Conservation (phyloP, 2,113 vertebrate species). For the Erpornis zantholeuca region DNA sequence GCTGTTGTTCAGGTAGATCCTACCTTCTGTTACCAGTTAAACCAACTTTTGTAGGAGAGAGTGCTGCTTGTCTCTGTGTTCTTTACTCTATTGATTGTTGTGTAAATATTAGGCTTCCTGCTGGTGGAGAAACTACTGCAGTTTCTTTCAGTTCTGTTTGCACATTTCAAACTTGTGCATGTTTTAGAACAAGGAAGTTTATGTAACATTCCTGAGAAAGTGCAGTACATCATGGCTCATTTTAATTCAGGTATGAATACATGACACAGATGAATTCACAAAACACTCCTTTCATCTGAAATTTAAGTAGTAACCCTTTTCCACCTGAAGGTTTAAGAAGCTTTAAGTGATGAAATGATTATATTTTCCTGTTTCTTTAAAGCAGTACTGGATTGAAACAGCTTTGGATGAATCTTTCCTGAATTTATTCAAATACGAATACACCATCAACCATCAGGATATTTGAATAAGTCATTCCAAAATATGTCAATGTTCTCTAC, state of each 20-base stretch:
- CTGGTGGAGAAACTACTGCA: constrained; percentile 60
- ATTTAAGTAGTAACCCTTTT: constrained; percentile 64
- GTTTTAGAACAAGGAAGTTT: constrained; percentile 77
- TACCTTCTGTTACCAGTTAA: constrained; percentile 39
- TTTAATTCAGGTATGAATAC: constrained; percentile 77
- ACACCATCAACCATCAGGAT: background rate
- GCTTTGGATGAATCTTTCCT: background rate
- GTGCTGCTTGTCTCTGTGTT: constrained; percentile 33
- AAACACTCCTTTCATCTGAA: constrained; percentile 73
- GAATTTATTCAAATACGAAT: background rate
- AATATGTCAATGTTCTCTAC: background rate
- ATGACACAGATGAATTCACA: constrained; percentile 78
- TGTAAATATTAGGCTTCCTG: constrained; percentile 78
- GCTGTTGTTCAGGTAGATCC: constrained; percentile 17
- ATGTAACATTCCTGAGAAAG: constrained; percentile 72
- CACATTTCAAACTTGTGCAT: constrained; percentile 44
- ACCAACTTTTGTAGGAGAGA: constrained; percentile 43
- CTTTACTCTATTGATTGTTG: constrained; percentile 63
- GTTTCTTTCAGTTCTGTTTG: constrained; percentile 72
- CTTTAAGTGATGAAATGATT: constrained; percentile 64
- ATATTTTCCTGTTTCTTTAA: constrained; percentile 48
- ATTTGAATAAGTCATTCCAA: constrained; percentile 9
- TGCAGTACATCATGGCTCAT: constrained; percentile 63
- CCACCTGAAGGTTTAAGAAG: constrained; percentile 44
- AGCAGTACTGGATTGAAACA: background rate